Percentiles rank a stretch among this genome's conserved stretches.
Conservation (phyloP, 2,797 vertebrate species). For the Labeo calbasu region DNA sequence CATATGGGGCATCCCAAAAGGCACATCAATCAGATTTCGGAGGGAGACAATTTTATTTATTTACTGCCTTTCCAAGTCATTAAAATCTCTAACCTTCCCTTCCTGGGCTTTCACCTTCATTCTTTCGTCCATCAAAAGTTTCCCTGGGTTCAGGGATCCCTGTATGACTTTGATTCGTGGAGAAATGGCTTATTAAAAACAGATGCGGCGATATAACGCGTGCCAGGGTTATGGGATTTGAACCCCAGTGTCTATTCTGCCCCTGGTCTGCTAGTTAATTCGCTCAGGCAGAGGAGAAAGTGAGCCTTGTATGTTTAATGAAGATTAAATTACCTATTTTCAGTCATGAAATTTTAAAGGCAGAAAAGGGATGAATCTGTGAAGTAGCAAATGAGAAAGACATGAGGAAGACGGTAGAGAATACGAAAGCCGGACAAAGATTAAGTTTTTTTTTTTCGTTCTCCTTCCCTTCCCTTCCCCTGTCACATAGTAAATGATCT, state of each 20-base stretch:
- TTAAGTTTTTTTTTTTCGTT: conserved; percentile 41
- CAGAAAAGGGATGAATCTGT: conserved; percentile 64
- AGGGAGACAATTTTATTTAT: conserved; percentile 75
- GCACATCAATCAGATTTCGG: conserved; percentile 80
- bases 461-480: conserved; percentile 17
- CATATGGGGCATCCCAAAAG: conserved; percentile 76
- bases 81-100: conserved; percentile 70
- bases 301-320: conserved; percentile 76
- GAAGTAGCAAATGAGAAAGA: conserved; percentile 67
- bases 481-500: conserved; percentile 60
- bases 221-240: conserved; percentile 67
- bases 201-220: conserved; percentile 70
- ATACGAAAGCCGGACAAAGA: conserved; percentile 57
- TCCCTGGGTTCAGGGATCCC: conserved; percentile 59
- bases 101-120: conserved; percentile 71
- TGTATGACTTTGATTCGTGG: conserved; percentile 65
- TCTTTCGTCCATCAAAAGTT: conserved; percentile 72
- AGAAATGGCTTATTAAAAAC: conserved; percentile 66
- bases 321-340: conserved; percentile 81
- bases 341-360: conserved; percentile 75
- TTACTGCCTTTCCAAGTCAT: conserved; percentile 75
- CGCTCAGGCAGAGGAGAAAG: conserved; percentile 62
- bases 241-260: conserved; percentile 66
- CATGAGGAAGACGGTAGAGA: conserved; percentile 39
- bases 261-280: conserved; percentile 68